phyloP scores from a whole-genome alignment of 2,113 vertebrate genomes.

The Psittacus erithacus region DNA sequence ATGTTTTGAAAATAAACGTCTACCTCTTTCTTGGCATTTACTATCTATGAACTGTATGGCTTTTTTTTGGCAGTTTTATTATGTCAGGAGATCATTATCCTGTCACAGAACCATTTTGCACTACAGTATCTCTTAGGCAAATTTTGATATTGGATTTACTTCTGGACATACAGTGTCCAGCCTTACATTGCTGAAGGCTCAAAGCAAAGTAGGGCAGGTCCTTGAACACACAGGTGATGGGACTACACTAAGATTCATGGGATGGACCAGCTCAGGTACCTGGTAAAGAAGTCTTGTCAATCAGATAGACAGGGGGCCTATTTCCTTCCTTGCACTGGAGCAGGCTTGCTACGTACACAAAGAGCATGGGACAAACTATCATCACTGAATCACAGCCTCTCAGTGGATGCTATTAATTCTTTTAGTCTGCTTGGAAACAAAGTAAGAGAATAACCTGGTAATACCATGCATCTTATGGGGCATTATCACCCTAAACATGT shows the following conservation, averaged over 20 bases:
- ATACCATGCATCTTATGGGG: neutral
- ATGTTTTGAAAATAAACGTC: slow-evolving; percentile 50
- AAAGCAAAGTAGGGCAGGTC: neutral
- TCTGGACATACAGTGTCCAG: neutral
- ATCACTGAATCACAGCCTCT: neutral
- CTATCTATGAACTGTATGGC: slow-evolving; percentile 43
- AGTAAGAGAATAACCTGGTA: neutral
- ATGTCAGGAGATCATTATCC: slow-evolving; percentile 49
- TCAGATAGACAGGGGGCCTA: rapidly evolving
- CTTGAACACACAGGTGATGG: neutral
- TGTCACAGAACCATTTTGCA: slow-evolving; percentile 4
- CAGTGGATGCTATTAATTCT: neutral
- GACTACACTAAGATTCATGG: neutral
- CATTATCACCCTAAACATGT: neutral
- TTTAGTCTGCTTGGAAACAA: neutral
- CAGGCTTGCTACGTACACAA: neutral
- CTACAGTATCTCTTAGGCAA: slow-evolving; percentile 56
- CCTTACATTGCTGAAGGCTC: neutral
- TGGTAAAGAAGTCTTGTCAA: neutral
- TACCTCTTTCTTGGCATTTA: slow-evolving; percentile 25
- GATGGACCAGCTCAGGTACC: neutral
- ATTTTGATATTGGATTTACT: slow-evolving; percentile 43
- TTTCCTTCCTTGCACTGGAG: neutral
- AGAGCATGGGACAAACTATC: neutral
- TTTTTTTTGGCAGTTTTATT: slow-evolving; percentile 62